A percentile compares a stretch with the other conserved stretches of the same genome.
phyloP scores from a whole-genome alignment of 1,140 invertebrate species.

The Diploscapter pachys region DNA sequence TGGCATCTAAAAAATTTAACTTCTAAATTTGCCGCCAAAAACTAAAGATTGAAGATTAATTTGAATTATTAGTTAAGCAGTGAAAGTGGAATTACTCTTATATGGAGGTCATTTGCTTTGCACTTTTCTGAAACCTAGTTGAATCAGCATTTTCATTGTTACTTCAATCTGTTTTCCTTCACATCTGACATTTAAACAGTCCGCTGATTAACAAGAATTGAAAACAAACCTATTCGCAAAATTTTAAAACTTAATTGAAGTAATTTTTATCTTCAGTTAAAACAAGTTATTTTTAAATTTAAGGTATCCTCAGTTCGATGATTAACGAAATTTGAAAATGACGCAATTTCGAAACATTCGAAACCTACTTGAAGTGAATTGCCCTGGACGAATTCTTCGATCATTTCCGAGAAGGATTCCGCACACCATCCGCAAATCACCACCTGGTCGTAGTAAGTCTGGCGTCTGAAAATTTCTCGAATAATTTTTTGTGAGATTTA shows the following conservation, averaged over 20 bases:
- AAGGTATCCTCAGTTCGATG: neutral
- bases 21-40: neutral
- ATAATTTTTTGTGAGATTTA: neutral
- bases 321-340: neutral
- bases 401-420: conserved; percentile 4
- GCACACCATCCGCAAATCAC: conserved; percentile 14
- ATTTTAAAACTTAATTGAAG: neutral
- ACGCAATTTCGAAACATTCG: neutral
- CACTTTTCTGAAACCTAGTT: too few species aligned
- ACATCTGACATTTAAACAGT: too few species aligned
- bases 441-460: conserved; percentile 30
- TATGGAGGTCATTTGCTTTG: too few species aligned
- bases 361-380: conserved; percentile 5
- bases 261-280: neutral
- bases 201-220: too few species aligned
- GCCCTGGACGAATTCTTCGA: conserved; percentile 12
- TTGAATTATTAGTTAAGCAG: too few species aligned
- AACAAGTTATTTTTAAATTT: too few species aligned
- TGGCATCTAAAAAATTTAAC: neutral
- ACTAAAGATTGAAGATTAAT: too few species aligned
- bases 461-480: conserved; percentile 6
- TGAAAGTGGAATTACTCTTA: too few species aligned
- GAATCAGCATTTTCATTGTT: too few species aligned
- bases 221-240: too few species aligned
- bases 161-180: too few species aligned